Evolutionary conservation across 2,113 vertebrate species (phyloP).

Genomic region (Raja brachyura): DNA sequence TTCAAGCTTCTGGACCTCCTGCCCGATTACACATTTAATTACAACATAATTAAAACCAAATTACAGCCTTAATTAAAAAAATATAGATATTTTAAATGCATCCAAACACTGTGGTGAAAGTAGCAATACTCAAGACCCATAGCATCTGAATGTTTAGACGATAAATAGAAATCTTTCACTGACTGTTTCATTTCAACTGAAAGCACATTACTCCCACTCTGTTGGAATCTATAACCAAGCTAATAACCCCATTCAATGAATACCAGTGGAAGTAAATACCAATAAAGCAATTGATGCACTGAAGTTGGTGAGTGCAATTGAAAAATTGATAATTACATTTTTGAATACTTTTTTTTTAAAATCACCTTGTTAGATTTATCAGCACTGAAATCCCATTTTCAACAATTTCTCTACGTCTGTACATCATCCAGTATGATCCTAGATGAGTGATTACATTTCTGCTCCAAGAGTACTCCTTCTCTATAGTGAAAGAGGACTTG

Average conservation of each 20-base stretch:
- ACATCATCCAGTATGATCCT: not conserved
- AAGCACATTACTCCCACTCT: not conserved
- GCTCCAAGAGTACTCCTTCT: not conserved
- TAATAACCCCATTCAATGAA: not conserved
- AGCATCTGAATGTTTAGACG: not conserved
- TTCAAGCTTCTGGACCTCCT: no score
- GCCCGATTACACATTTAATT: no score
- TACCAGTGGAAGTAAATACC: not conserved
- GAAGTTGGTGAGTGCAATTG: not conserved
- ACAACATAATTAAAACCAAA: no score
- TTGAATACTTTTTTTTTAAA: not conserved
- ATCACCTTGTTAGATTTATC: not conserved
- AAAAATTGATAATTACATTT: not conserved
- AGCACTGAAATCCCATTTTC: not conserved
- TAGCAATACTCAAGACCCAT: not conserved
- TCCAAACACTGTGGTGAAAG: not conserved
- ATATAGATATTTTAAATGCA: not conserved
- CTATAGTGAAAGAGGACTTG: not conserved
- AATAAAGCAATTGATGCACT: not conserved
- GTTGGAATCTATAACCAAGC: no score
- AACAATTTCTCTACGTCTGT: no score
- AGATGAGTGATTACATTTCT: not conserved
- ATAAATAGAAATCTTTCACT: not conserved
- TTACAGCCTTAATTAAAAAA: not conserved
- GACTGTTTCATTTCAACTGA: not conserved